Evolutionary conservation across 2,797 vertebrate species (phyloP).

Genomic region (Pangasius djambal): DNA sequence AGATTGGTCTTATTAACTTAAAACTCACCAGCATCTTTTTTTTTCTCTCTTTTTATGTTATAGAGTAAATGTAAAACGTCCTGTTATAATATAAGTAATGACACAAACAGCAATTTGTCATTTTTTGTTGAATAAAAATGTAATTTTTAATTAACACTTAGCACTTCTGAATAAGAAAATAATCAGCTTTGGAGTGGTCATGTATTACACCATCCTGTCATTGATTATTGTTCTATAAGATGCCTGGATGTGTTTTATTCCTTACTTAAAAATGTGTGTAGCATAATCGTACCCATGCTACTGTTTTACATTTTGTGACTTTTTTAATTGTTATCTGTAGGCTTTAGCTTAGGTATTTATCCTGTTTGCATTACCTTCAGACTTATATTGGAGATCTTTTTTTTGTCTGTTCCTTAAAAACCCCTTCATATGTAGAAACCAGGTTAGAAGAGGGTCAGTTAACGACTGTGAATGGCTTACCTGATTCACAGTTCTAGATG

Average conservation of each 20-base stretch:
- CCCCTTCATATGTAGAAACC: not conserved
- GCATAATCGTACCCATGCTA: too few species aligned
- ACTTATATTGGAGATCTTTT: not conserved
- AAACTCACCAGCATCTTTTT: too few species aligned
- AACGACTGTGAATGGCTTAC: conserved; percentile 28
- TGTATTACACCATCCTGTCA: not conserved
- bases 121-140: not conserved
- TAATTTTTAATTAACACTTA: not conserved
- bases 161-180: not conserved
- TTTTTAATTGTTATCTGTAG: not conserved
- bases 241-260: not conserved
- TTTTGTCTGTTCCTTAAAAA: not conserved
- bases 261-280: not conserved
- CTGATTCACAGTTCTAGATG: conserved; percentile 30
- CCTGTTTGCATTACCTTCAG: not conserved
- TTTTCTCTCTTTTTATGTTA: not conserved
- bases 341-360: not conserved
- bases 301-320: too few species aligned
- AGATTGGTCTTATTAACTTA: not conserved
- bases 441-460: conserved; percentile 32
- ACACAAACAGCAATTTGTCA: not conserved
- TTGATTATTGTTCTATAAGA: not conserved
- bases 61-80: not conserved
- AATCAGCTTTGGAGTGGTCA: not conserved
- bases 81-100: not conserved